A percentile compares a stretch with the other conserved stretches of the same genome.
phyloP scores from a whole-genome alignment of 2,113 vertebrate species.

The Mesocricetus auratus region DNA sequence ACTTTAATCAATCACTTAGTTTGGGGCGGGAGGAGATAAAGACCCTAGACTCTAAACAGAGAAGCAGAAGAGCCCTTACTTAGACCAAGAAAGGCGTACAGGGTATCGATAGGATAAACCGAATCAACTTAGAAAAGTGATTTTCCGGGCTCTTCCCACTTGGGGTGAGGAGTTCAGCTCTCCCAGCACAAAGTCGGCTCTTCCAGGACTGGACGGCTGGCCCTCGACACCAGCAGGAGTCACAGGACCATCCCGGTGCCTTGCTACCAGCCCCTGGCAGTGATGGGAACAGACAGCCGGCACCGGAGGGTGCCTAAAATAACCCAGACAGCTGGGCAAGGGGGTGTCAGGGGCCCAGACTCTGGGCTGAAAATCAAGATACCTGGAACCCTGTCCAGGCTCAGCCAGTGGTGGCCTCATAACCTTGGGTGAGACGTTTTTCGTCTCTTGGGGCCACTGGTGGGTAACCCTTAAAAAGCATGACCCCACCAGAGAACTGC shows the following conservation, averaged over 20 bases:
- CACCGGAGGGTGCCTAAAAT: constrained; percentile 69
- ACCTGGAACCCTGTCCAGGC: constrained; percentile 62
- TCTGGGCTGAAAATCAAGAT: constrained; percentile 49
- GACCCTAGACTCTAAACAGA: neutral
- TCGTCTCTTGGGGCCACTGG: neutral
- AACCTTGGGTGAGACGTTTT: constrained; percentile 50
- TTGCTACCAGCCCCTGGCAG: neutral
- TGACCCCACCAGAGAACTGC: neutral
- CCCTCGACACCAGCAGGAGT: neutral
- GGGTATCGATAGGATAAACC: no score
- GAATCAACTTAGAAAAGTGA: neutral
- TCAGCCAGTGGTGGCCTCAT: constrained; percentile 6
- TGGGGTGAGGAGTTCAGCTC: no score
- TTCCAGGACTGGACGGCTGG: neutral
- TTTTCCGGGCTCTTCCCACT: no score
- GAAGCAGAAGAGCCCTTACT: neutral
- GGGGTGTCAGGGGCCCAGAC: constrained; percentile 18
- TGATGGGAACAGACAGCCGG: constrained; percentile 68
- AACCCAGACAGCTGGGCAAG: constrained; percentile 77
- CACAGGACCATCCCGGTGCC: neutral
- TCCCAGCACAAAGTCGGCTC: neutral
- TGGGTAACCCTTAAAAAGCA: neutral
- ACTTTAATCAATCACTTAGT: neutral
- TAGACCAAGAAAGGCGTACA: rapidly evolving
- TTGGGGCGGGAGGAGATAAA: neutral